Base-by-base conservation (phyloP, 1,140 invertebrate species). In the Temnothorax nylanderi region DNA sequence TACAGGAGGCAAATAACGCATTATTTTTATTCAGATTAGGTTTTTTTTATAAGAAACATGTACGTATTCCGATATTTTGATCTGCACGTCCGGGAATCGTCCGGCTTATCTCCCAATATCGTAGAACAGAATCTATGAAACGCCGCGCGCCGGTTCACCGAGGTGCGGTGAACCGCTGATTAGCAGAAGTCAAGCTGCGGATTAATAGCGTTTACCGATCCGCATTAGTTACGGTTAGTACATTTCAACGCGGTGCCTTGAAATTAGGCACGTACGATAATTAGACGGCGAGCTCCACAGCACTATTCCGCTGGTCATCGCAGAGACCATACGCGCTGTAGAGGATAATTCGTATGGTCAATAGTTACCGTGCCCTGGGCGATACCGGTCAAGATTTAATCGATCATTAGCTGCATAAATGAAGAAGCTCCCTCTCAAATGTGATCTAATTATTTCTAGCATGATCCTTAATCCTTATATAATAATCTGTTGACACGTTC, bases 201-300 rank as follows among this genome's bases (percentile, higher is more conserved):
- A 91, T 92, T 92, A 92, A 92, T 92, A 88, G 91, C 88, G 64
- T 92, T 92, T 92, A 74, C 85, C 88, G 82, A 92, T 92, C 85
- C 69, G 74, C 74, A 88, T 92, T 92, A 92, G 88, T 92, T 91
- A 90, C 91, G 87, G 92, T 88, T 92, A 86, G 80, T 74, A 77
- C 78, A 87, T 91, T 91, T 90, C 90, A 90, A 87, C 65, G 86
- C 65, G 64, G 74, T 89, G 71, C 89, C 90, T 80, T 91, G 90
- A 91, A 91, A 91, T 91, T 91, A 91, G 90, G 88, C 90, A 89
- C 86, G 86, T 84, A 80, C 86, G 90, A 91, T 91, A 91, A 91
- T 91, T 91, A 89, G 86, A 91, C 89, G 71, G 76, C 62, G 34
- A 67, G 51, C 49, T 49, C 64, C 78, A 82, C 60, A 72, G 47